Base-by-base conservation (phyloP, 2,113 vertebrate species). In the Edolisoma coerulescens region DNA sequence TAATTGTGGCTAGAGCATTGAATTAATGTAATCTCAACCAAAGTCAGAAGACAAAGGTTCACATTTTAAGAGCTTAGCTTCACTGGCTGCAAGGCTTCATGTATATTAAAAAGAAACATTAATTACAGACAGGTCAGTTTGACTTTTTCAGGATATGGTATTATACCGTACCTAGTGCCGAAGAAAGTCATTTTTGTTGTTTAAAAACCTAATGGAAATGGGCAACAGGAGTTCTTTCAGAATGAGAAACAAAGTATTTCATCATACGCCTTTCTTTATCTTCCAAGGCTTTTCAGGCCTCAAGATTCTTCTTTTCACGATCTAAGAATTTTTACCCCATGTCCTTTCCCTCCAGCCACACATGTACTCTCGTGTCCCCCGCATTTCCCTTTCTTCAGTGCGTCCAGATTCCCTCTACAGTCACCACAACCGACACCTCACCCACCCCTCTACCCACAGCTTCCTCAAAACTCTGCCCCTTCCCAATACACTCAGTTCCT, bases 41-140 rank as follows among this genome's bases (percentile, higher is more conserved):
- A 79, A 97, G 61, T 75, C 30, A 75, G 77, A 86, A 81, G 64
- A 90, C 39, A 94, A 86, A 95, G 47, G 35, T 74, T 93, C 73
- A 64, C 16, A 17, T 77, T 86, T 92, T 77, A 90, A 52, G 60
- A 84, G 28, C 32, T 91, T 84, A 89, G 23, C 37, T 89, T 68
- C 60, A 45, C 64, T 80, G 52, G 32, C 84, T 86, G 23, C 75
- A 63, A 86, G 19, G 37, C 30, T 77, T 77, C 63, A 33, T 21
- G 16, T 77, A 57, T 91, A 63, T 64, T 86, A 88, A 86, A 70
- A 44, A 87, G 90, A 87, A 92, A 21, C 52, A 82, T 79, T 87
- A 74, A 69, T 82, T 93, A 76, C 27, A 61, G 18, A 52, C 18
- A 41, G 88, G 57, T 71, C 73, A 68, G 27, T 68, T 93, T 69